Evolutionary conservation across 1,140 invertebrate species (phyloP).

Genomic region (Papilio glaucus): DNA sequence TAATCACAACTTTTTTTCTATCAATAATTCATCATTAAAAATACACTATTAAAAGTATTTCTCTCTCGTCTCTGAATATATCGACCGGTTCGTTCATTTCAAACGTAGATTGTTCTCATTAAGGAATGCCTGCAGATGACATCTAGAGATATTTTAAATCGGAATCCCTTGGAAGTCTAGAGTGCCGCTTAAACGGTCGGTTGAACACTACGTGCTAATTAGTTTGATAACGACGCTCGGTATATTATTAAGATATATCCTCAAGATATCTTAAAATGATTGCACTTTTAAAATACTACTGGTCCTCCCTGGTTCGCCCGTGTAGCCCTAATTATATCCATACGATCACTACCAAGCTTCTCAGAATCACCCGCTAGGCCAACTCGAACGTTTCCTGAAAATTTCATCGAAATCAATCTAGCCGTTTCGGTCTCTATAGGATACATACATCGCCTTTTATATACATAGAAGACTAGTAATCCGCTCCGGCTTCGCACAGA

Average conservation of each 20-base stretch:
- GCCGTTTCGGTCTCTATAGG: too few relatives aligned
- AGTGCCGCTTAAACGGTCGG: not conserved
- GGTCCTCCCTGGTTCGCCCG: too few relatives aligned
- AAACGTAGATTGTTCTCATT: constrained; percentile 1
- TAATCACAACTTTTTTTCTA: too few relatives aligned
- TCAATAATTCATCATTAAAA: too few relatives aligned
- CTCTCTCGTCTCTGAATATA: not conserved
- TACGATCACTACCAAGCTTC: too few relatives aligned
- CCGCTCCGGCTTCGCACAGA: too few relatives aligned
- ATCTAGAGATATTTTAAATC: constrained; percentile 18
- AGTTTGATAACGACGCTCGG: not conserved
- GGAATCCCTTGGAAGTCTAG: not conserved
- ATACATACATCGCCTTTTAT: too few relatives aligned
- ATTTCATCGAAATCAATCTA: too few relatives aligned
- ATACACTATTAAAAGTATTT: too few relatives aligned
- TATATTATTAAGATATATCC: constrained; percentile 6
- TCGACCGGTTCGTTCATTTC: not conserved
- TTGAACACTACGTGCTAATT: not conserved
- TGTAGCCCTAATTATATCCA: not conserved
- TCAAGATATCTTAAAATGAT: not conserved
- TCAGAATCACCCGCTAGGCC: too few relatives aligned
- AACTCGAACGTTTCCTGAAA: too few relatives aligned
- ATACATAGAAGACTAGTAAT: too few relatives aligned
- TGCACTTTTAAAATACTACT: not conserved
- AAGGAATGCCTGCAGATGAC: constrained; percentile 2